Evolutionary conservation across 2,797 vertebrate genomes (phyloP).

Genomic region (Manis crassicaudata): DNA sequence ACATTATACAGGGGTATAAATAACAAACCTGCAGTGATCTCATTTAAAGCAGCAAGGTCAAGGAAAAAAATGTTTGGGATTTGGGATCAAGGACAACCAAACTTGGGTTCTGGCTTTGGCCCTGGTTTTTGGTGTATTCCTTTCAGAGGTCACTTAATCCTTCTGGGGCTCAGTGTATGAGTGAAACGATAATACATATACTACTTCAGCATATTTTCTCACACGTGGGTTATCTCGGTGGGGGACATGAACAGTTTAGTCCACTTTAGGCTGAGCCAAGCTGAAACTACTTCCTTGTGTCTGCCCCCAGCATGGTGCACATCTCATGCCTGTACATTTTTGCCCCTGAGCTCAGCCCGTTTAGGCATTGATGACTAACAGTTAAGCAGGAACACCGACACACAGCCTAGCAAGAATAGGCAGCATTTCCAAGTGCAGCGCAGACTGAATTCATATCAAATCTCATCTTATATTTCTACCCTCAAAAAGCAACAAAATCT

Average conservation of each 20-base stretch:
- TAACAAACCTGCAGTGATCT: neutral
- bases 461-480: neutral
- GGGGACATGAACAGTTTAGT: neutral
- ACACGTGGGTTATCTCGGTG: neutral
- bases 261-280: neutral
- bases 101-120: neutral
- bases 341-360: neutral
- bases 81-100: neutral
- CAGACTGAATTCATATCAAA: neutral
- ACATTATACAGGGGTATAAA: neutral
- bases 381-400: neutral
- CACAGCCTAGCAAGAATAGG: neutral
- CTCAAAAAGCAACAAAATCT: neutral
- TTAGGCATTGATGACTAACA: neutral
- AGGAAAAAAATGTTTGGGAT: neutral
- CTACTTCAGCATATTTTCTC: neutral
- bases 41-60: neutral
- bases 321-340: neutral
- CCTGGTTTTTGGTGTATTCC: neutral
- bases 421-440: neutral
- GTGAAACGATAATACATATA: neutral
- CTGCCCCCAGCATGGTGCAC: neutral
- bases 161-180: neutral
- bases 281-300: neutral
- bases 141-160: neutral